Percentiles rank a stretch among this genome's conserved stretches.
These are phyloP conservation scores for Apamea monoglypha DNA, from an alignment of 2,888 invertebrate species.

Conservation along the genomic window DNA sequence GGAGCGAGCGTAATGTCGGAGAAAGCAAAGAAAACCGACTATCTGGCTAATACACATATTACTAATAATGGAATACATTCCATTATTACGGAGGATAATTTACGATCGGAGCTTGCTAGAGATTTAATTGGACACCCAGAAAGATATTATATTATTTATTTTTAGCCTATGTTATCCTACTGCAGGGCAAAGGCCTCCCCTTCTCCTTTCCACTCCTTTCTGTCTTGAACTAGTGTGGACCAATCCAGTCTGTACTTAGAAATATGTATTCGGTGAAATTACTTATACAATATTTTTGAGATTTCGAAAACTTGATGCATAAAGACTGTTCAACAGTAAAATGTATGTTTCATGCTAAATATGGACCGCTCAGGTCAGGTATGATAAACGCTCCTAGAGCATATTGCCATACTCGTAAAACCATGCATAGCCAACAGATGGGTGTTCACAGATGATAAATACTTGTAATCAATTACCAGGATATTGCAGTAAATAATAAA, in stretches of 20 bases:
- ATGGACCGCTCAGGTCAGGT: neutral
- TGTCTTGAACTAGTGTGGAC: neutral
- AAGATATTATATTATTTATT: neutral
- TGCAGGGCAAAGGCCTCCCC: neutral
- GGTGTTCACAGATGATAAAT: constrained; percentile 46
- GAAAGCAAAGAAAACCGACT: constrained; percentile 54
- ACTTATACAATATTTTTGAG: neutral
- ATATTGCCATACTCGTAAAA: constrained; percentile 28
- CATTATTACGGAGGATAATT: too few species aligned
- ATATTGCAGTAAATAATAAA: constrained; percentile 62
- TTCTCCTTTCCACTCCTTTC: neutral
- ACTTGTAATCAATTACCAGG: constrained; percentile 50
- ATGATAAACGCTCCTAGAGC: constrained; percentile 13
- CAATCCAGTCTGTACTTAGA: neutral
- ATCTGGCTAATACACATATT: constrained; percentile 25
- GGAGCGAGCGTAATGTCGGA: constrained; percentile 52
- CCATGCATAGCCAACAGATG: constrained; percentile 17
- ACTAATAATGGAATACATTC: neutral
- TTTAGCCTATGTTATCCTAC: neutral
- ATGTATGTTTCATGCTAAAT: neutral
- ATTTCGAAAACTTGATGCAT: neutral
- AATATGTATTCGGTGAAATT: neutral
- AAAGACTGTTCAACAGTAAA: neutral
- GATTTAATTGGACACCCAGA: neutral
- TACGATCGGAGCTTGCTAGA: neutral